Evolutionary conservation across 2,113 vertebrate species (phyloP).

Genomic region (Amblyopsis rosae): DNA sequence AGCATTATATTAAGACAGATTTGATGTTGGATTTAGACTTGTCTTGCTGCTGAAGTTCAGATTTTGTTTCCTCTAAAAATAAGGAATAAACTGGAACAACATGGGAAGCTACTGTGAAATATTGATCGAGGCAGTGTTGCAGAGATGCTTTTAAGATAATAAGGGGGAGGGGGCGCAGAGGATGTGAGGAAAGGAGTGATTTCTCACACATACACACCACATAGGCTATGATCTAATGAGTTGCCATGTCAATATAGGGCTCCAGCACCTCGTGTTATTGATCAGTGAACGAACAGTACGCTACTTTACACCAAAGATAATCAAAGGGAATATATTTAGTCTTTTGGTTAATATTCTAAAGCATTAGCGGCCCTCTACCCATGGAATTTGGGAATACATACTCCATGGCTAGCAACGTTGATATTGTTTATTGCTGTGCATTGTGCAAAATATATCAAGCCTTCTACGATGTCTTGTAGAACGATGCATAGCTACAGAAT

Average conservation of each 20-base stretch:
- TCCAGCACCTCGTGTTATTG: constrained; percentile 52
- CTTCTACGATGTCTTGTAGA: constrained; percentile 4
- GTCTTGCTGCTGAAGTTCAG: constrained; percentile 21
- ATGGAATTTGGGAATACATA: no score
- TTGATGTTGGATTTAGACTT: no score
- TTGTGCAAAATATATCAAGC: background rate
- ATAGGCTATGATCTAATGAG: constrained; percentile 66
- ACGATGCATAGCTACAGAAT: background rate
- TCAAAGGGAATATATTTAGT: background rate
- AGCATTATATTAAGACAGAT: no score
- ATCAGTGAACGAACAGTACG: constrained; percentile 36
- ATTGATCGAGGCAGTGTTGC: constrained; percentile 70
- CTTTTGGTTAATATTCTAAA: background rate
- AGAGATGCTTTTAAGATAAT: constrained; percentile 77
- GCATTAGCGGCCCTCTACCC: no score
- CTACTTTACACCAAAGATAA: constrained; percentile 28
- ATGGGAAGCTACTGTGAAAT: constrained; percentile 63
- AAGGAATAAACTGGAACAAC: constrained; percentile 55
- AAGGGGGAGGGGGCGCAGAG: constrained; percentile 60
- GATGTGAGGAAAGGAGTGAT: constrained; percentile 69
- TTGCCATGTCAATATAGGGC: constrained; percentile 60
- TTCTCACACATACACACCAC: constrained; percentile 63
- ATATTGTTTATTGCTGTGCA: no score
- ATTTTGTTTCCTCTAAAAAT: constrained; percentile 16
- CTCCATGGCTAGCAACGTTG: no score